Percentiles rank a stretch among this genome's conserved stretches.
These are phyloP conservation scores for Heptascelio sp. DNA, from an alignment of 2,888 invertebrate species.

Conservation along the genomic window DNA sequence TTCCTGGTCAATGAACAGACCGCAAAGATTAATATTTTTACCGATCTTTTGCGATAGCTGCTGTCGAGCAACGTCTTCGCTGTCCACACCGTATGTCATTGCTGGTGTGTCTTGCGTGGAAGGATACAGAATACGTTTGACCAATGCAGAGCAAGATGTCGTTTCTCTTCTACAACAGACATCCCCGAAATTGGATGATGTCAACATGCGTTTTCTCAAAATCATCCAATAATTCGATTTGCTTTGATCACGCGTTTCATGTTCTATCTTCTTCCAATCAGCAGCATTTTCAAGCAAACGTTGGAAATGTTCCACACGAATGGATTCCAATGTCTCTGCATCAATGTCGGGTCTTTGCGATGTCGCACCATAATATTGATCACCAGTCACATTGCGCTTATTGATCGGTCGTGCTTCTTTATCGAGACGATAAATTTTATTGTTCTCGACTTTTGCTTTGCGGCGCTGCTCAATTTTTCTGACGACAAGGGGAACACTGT, in stretches of 20 bases:
- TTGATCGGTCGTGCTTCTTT: neutral
- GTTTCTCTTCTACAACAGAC: constrained; percentile 42
- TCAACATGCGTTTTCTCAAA: constrained; percentile 50
- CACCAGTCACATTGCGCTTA: neutral
- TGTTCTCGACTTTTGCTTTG: constrained; percentile 4
- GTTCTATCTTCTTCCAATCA: constrained; percentile 54
- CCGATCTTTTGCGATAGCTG: neutral
- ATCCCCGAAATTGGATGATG: constrained; percentile 63
- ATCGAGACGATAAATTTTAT: neutral
- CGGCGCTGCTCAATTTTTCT: constrained; percentile 47
- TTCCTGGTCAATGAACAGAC: constrained; percentile 73
- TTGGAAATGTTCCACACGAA: constrained; percentile 27
- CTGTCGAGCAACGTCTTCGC: neutral
- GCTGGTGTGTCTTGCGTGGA: neutral
- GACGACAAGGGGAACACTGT: constrained; percentile 15
- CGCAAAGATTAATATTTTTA: constrained; percentile 65
- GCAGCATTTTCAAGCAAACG: constrained; percentile 35
- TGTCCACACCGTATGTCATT: neutral
- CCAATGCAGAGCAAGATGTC: constrained; percentile 45
- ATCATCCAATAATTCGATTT: constrained; percentile 38
- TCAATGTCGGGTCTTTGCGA: constrained; percentile 55
- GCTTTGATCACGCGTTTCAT: constrained; percentile 45
- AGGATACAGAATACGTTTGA: constrained; percentile 55
- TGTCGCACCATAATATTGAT: constrained; percentile 55
- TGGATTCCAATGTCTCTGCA: constrained; percentile 15